A percentile compares a stretch with the other conserved stretches of the same genome.
Conservation (phyloP, 2,888 invertebrate species). For the Drosophila mimetica region DNA sequence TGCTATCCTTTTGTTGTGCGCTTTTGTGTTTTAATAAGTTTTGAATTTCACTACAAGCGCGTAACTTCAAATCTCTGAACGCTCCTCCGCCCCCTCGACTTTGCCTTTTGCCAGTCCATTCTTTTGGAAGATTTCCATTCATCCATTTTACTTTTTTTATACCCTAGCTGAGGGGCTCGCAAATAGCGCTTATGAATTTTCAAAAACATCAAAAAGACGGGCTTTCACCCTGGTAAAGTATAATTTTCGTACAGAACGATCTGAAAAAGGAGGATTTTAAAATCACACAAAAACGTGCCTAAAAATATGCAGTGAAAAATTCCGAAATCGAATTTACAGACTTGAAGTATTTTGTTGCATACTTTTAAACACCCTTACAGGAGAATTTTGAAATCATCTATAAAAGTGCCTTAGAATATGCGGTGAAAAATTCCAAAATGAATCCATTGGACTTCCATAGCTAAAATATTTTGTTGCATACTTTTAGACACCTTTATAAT, state of each 20-base stretch:
- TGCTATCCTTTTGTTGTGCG: constrained; percentile 47
- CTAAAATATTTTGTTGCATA: too few relatives aligned
- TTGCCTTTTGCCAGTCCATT: constrained; percentile 37
- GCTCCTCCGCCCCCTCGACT: constrained; percentile 1
- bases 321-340: too few relatives aligned
- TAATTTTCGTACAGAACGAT: too few relatives aligned
- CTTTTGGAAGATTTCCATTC: constrained; percentile 25
- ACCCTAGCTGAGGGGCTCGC: constrained; percentile 13
- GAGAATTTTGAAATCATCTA: too few relatives aligned
- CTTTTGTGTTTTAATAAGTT: constrained; percentile 71
- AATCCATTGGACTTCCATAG: not conserved
- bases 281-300: too few relatives aligned
- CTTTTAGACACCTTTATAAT: too few relatives aligned
- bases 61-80: constrained; percentile 51
- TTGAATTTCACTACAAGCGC: constrained; percentile 62
- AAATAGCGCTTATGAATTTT: constrained; percentile 22
- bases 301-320: too few relatives aligned
- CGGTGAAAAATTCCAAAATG: not conserved
- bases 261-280: too few relatives aligned
- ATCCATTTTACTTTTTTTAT: constrained; percentile 14
- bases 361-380: too few relatives aligned
- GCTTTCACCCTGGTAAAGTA: constrained; percentile 2
- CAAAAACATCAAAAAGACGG: constrained; percentile 6
- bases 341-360: too few relatives aligned
- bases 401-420: not conserved